phyloP scores from a whole-genome alignment of 92 coral and sea anemone species.

The Blastomussa wellsi region DNA sequence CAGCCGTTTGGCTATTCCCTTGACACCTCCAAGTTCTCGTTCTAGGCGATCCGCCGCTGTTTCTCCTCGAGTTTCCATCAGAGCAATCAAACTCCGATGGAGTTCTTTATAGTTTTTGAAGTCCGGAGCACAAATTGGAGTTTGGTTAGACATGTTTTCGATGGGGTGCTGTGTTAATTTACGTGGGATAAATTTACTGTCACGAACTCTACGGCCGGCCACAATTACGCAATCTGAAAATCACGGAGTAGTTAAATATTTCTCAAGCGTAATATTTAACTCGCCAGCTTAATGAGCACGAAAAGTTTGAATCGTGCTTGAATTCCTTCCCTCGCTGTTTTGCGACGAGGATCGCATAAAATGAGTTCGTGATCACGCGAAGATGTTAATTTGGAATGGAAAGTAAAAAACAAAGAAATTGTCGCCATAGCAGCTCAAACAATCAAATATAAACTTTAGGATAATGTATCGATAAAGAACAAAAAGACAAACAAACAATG shows the following conservation, averaged over 20 bases:
- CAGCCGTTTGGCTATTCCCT: conserved; percentile 55
- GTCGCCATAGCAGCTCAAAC: conserved; percentile 31
- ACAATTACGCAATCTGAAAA: neutral
- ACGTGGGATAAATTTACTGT: neutral
- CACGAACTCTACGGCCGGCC: neutral
- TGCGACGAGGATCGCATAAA: conserved; percentile 10
- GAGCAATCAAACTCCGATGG: conserved; percentile 30
- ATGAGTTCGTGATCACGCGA: conserved; percentile 3
- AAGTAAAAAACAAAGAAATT: conserved; percentile 18
- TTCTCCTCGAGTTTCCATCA: conserved; percentile 55
- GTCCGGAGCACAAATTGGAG: conserved; percentile 35
- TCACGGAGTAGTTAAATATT: neutral
- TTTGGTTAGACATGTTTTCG: conserved; percentile 4
- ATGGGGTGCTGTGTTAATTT: neutral
- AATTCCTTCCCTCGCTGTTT: neutral
- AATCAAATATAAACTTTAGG: neutral
- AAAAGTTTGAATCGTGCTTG: neutral
- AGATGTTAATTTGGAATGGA: neutral
- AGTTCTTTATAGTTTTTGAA: conserved; percentile 33
- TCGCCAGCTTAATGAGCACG: neutral
- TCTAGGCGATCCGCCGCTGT: conserved; percentile 54
- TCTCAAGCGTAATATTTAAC: neutral
- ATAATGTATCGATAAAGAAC: neutral
- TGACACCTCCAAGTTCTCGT: conserved; percentile 64
- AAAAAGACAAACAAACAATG: conserved; percentile 5